Conservation (phyloP, 2,888 invertebrate species). For the Agrotis exclamationis region DNA sequence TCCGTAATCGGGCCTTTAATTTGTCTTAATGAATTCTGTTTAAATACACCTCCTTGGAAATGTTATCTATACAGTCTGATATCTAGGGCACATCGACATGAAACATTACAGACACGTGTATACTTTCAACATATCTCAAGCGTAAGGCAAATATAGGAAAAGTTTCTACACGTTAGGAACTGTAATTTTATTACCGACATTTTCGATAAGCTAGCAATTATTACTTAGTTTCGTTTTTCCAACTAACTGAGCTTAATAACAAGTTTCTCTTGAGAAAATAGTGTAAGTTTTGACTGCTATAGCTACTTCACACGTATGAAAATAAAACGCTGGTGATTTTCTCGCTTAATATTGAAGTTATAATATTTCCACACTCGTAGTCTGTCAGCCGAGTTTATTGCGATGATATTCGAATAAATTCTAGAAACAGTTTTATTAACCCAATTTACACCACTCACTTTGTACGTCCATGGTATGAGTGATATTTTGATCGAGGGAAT, state of each 20-base stretch:
- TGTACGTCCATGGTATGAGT: not conserved
- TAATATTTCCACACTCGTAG: conserved; percentile 7
- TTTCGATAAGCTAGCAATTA: conserved; percentile 18
- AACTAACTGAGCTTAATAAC: not conserved
- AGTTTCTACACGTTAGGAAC: conserved; percentile 20
- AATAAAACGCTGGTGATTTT: not conserved
- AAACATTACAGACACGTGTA: not conserved
- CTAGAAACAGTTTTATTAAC: conserved; percentile 1
- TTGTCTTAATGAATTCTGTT: conserved; percentile 1
- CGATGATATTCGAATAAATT: conserved; percentile 8
- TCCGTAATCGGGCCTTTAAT: conserved; percentile 14
- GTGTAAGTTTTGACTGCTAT: not conserved
- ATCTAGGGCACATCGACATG: not conserved
- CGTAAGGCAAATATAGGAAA: conserved; percentile 12
- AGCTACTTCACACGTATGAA: not conserved
- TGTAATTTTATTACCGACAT: conserved; percentile 25
- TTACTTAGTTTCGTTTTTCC: conserved; percentile 6
- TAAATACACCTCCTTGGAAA: not conserved
- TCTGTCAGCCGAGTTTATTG: not conserved
- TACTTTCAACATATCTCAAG: conserved; percentile 9
- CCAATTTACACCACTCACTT: not conserved
- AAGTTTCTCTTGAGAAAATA: not conserved
- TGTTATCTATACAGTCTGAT: not conserved
- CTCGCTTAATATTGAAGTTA: conserved; percentile 1
- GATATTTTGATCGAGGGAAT: not conserved